These are phyloP conservation scores for Gallinago undulata DNA, from an alignment of 2,113 vertebrate genomes.

Conservation along the genomic window DNA sequence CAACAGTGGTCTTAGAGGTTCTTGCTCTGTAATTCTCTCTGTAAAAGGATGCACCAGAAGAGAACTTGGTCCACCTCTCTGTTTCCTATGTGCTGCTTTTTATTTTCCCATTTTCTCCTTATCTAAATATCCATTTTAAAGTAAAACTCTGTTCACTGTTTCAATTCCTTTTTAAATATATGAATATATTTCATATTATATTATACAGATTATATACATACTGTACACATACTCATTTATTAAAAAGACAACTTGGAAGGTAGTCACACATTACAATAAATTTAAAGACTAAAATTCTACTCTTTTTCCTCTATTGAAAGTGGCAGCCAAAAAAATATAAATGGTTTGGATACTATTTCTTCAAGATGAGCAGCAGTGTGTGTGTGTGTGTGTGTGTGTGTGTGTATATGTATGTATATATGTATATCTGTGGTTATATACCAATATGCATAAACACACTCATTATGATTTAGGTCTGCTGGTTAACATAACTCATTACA, in stretches of 20 bases:
- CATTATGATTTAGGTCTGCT: not conserved
- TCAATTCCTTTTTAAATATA: not conserved
- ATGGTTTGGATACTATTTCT: not conserved
- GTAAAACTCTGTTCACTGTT: not conserved
- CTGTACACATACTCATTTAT: not conserved
- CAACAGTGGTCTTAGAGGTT: not conserved
- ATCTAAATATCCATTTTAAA: not conserved
- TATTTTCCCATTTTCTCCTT: not conserved
- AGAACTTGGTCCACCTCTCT: not conserved
- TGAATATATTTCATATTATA: not conserved
- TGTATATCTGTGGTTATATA: not conserved
- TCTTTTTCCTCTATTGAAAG: not conserved
- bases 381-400: not conserved
- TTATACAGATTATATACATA: not conserved
- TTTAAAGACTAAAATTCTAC: not conserved
- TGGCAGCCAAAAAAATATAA: not conserved
- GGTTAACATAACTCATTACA: not conserved
- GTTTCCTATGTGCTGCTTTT: fast-evolving
- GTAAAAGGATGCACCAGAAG: not conserved
- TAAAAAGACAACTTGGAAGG: not conserved
- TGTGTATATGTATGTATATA: not conserved
- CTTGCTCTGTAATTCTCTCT: not conserved
- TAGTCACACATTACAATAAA: not conserved
- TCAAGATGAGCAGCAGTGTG: not conserved
- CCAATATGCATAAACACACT: not conserved